Evolutionary conservation across 2,797 vertebrate genomes (phyloP).

Genomic region (Sebastes steindachneri): DNA sequence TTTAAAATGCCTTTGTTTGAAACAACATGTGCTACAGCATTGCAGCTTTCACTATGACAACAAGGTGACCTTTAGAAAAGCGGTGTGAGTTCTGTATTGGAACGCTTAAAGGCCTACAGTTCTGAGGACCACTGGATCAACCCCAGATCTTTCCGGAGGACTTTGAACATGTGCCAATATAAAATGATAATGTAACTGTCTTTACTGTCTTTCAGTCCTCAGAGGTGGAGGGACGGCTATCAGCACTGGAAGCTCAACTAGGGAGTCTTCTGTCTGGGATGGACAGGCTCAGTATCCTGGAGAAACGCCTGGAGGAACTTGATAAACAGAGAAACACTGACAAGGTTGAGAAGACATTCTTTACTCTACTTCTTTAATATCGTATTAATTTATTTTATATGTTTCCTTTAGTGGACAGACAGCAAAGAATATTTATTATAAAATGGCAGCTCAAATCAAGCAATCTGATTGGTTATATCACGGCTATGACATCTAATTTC

Average conservation of each 20-base stretch:
- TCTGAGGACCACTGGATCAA: not conserved
- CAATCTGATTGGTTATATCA: too few relatives aligned
- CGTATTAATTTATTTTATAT: not conserved
- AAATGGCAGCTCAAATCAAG: not conserved
- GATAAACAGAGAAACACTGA: constrained; percentile 72
- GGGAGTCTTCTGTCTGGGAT: constrained; percentile 77
- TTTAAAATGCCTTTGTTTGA: too few relatives aligned
- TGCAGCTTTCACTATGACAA: not conserved
- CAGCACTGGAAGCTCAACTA: constrained; percentile 81
- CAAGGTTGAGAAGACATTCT: not conserved
- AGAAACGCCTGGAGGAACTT: constrained; percentile 82
- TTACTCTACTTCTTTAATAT: not conserved
- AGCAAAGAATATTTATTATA: too few relatives aligned
- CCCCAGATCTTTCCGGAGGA: not conserved
- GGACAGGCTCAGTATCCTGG: constrained; percentile 80
- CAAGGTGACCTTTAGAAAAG: not conserved
- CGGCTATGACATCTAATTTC: too few relatives aligned
- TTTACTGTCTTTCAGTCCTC: constrained; percentile 41
- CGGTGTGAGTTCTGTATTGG: not conserved
- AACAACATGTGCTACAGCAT: not conserved
- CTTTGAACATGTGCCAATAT: not conserved
- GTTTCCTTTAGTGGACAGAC: not conserved
- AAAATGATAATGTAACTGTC: not conserved
- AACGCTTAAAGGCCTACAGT: not conserved
- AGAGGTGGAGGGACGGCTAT: constrained; percentile 69